These are phyloP conservation scores for Larimichthys crocea DNA, from an alignment of 2,113 vertebrate species.

Conservation along the genomic window DNA sequence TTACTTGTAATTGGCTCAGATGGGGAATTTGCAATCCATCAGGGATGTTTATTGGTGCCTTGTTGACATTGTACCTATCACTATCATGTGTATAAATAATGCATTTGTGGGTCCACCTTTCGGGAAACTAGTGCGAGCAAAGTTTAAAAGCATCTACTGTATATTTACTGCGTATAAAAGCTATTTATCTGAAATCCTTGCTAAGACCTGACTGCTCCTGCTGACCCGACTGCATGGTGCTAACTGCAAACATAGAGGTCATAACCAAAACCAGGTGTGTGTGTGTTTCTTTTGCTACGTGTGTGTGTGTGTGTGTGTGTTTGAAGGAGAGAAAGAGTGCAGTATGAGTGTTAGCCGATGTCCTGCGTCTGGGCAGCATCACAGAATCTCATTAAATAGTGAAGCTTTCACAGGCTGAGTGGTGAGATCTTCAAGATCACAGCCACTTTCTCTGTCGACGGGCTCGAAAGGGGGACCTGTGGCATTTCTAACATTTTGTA, in stretches of 20 bases:
- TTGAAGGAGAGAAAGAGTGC: constrained; percentile 33
- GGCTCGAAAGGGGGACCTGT: constrained; percentile 20
- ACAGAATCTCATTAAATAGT: constrained; percentile 79
- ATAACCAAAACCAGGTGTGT: constrained; percentile 73
- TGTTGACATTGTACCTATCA: constrained; percentile 47
- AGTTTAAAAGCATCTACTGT: constrained; percentile 48
- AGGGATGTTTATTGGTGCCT: constrained; percentile 53
- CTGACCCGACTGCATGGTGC: constrained; percentile 50
- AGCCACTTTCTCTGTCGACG: constrained; percentile 62
- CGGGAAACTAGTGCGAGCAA: constrained; percentile 23
- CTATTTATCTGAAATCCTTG: constrained; percentile 57
- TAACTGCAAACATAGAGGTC: constrained; percentile 52
- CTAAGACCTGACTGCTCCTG: constrained; percentile 43
- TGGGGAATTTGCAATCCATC: constrained; percentile 40
- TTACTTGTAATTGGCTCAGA: constrained; percentile 30
- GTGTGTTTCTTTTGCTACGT: constrained; percentile 47
- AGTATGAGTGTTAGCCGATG: constrained; percentile 76
- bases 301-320: constrained; percentile 37
- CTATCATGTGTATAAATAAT: constrained; percentile 40
- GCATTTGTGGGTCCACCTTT: constrained; percentile 35
- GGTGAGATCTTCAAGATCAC: constrained; percentile 79
- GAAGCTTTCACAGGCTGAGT: constrained; percentile 82
- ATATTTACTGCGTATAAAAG: constrained; percentile 44
- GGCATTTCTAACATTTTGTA: constrained; percentile 33
- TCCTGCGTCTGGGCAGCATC: constrained; percentile 76